Base-by-base conservation (phyloP, 2,797 vertebrate genomes). In the Lagodon rhomboides region DNA sequence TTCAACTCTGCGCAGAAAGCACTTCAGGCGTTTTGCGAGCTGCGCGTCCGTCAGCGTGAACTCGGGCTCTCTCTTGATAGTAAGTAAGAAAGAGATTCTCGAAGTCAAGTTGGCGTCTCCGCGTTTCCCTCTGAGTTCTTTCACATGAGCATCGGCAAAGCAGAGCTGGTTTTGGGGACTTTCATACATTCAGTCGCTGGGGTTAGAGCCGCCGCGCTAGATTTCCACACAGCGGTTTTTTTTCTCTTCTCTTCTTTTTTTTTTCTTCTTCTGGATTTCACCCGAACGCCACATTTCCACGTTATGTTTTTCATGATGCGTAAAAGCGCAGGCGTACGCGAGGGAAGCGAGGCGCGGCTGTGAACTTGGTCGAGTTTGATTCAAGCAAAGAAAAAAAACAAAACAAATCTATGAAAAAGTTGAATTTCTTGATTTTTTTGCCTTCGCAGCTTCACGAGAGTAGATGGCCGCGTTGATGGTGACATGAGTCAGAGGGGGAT, bases 51-150 rank as follows among this genome's bases (percentile, higher is more conserved):
- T 80, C 86, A 87, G 76, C 74, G 72, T 44, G 73, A 78, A 51
- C 78, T 50, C 76, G 87, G 84, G 61, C 66, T 74, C 16, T 80
- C 62, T 77, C 75, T 78, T 13, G 68, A 72, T 90, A 90, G 91
- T 93, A 92, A 93, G 88, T 93, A 91, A 38, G 87, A 80, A 91
- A 38, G 87, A 80, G 67, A 68, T 87, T 80, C 75, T 84, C 77
- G 73, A 63, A 86, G 83, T 71, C 70, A 74, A 87, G 61, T 85
- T 91, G 76, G 68, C 83, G 80, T 85, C 82, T 90, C 59, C 38
- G 38, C 10, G 38, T 83, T 55, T n/a, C 13, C 71, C 41, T 79
- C 49, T 74, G 43, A 67, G 73, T 43, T 58, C 49, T 51, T 51
- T 34, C 3, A 73, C 84, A 87, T 84, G 81, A 78, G 73, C 82